These are phyloP conservation scores for Luscinia megarhynchos DNA, from an alignment of 2,797 vertebrate species.

Conservation along the genomic window DNA sequence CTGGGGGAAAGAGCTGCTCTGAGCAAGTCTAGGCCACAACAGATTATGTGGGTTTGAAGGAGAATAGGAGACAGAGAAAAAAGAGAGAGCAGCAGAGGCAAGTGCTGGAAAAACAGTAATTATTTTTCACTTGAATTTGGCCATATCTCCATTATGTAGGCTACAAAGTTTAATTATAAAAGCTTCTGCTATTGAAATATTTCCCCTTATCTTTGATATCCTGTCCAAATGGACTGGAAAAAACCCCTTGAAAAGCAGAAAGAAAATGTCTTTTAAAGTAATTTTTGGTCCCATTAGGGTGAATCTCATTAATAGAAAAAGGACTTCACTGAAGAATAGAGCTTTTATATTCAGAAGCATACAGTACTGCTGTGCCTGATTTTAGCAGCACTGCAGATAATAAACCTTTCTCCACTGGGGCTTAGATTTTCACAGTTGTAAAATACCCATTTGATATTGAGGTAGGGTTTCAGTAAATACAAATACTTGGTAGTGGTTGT, in stretches of 20 bases:
- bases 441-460: conserved; percentile 6
- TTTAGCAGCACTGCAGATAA: conserved; percentile 37
- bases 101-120: conserved; percentile 50
- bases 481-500: neutral
- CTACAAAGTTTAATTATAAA: conserved; percentile 68
- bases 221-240: conserved; percentile 59
- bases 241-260: conserved; percentile 57
- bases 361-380: conserved; percentile 21
- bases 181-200: conserved; percentile 61
- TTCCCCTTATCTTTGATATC: conserved; percentile 66
- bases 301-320: conserved; percentile 65
- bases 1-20: neutral
- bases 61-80: neutral
- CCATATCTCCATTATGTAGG: conserved; percentile 48
- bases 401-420: conserved; percentile 15
- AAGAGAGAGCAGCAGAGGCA: conserved; percentile 11
- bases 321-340: conserved; percentile 56
- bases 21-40: neutral
- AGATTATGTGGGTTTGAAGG: neutral
- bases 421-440: conserved; percentile 7
- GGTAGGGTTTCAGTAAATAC: conserved; percentile 15
- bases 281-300: conserved; percentile 62
- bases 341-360: conserved; percentile 43
- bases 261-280: conserved; percentile 65
- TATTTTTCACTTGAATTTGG: conserved; percentile 65